Base-by-base conservation (phyloP, 2,797 vertebrate species). In the Rhadinocentrus ornatus region DNA sequence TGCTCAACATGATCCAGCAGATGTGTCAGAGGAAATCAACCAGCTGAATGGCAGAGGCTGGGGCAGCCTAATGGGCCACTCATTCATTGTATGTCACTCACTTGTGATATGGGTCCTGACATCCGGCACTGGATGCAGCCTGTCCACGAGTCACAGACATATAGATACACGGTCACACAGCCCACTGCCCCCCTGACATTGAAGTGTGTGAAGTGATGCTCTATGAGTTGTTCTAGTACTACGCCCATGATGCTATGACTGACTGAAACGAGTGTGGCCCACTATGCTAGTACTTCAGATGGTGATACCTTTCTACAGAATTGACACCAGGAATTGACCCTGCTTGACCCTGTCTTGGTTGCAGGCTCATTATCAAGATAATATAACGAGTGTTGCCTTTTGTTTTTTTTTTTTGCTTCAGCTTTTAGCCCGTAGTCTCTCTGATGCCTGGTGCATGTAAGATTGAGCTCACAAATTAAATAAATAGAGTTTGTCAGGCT, bases 61-160 rank as follows among this genome's bases (percentile, higher is more conserved):
- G 69, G 73, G 64, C 82, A 71, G 83, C 46, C 87, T 88, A 86
- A 86, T 78, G 75, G 78, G 77, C 69, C 82, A 59, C 72, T 84
- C 68, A 53, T 83, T 84, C 84, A 71, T 83, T 59, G 34, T 44
- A 53, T 88, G 86, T 88, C 89, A 86, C 77, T 88, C 81, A 79
- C 82, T 74, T 55, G 53, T 53, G 6, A 70, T 48, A 27, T 75
- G 71, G 85, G 78, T 79, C 81, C 58, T 86, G 87, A 89, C 86
- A 79, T 64, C 46, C 53, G 55, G 69, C 48, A 55, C 57, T 57
- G 60, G 70, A 86, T 64, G 73, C 63, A 39, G 77, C 34, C 62
- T 62, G 27, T 55, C 15, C 13, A 3, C 12, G 24, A 52, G 4
- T 52, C 50, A 12, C 34, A 46, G 73, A 83, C 75, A 68, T 50